A percentile compares a stretch with the other conserved stretches of the same genome.
These are phyloP conservation scores for Amia ocellicauda DNA, from an alignment of 2,113 vertebrate species.

Conservation along the genomic window DNA sequence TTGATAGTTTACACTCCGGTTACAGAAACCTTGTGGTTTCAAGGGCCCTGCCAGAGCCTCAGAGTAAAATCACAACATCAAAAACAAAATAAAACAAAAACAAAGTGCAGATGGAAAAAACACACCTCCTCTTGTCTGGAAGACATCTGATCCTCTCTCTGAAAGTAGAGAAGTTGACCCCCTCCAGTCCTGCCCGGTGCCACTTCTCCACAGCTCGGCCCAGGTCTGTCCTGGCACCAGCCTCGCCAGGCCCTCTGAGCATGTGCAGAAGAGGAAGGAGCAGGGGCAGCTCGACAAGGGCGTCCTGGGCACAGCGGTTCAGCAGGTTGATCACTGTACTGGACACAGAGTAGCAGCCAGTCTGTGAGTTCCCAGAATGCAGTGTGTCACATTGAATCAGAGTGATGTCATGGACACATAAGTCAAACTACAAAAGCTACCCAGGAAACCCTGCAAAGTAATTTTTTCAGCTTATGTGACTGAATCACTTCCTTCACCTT, in stretches of 20 bases:
- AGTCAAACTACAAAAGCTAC: too few species aligned
- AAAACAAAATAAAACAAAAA: not conserved
- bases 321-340: conserved; percentile 51
- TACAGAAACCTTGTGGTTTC: too few species aligned
- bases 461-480: too few species aligned
- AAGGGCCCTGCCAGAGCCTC: too few species aligned
- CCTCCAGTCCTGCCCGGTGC: conserved; percentile 38
- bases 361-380: not conserved
- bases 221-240: not conserved
- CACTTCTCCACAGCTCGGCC: conserved; percentile 39
- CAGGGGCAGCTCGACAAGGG: conserved; percentile 46
- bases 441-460: too few species aligned
- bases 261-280: conserved; percentile 54
- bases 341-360: not conserved
- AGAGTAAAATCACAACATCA: not conserved
- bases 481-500: too few species aligned
- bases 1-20: too few species aligned
- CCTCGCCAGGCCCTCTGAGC: conserved; percentile 26
- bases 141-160: conserved; percentile 6
- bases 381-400: too few species aligned
- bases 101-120: not conserved
- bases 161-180: fast-evolving
- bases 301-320: conserved; percentile 11
- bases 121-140: conserved; percentile 42
- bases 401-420: too few species aligned